Base-by-base conservation (phyloP, 92 coral and sea anemone genomes). In the Siderastrea siderea region DNA sequence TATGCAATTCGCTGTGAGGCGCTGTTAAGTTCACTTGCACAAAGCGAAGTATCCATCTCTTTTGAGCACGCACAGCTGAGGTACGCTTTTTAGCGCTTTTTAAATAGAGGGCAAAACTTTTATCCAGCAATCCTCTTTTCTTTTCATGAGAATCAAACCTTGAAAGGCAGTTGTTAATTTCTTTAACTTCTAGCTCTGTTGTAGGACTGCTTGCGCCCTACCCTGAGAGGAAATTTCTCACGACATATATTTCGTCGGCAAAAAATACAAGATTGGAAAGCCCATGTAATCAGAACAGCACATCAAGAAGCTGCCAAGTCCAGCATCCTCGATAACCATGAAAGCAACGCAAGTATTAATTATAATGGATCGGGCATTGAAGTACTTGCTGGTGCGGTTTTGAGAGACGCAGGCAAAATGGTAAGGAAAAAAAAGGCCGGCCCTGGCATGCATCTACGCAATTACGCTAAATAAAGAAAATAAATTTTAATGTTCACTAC, bases 241-340 rank as follows among this genome's bases (percentile, higher is more conserved):
- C 45, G 83, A 85, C 58, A 46, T 47, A 50, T 16, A n/a, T n/a
- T n/a, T n/a, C n/a, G n/a, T 11, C 68, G 67, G 16, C 55, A 15
- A 4, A 70, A 17, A 1, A 55, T 77, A 45, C 68, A 77, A 58
- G 82, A 60, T 11, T 77, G 82, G 82, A 77, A 77, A 69, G 45
- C 81, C 47, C 87, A 84, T 7, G 68, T 69, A 16, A 53, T 72
- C 53, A 51, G 87, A 7, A 17, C 78, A 63, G 87, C 58, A 14
- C 81, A 69, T 66, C 86, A 82, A 45, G 86, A 82, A 6, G 86
- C 77, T 38, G 72, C 88, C 55, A 84, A 84, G 57, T 47, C 47
- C 45, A 49, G 7, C 26, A 52, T 84, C 44, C 17, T 84, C 7
- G 71, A 50, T 55, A 13, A 44, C 81, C n/a, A 66, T 84, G 79